These are phyloP conservation scores for Cryptocephalus moraei DNA, from an alignment of 2,888 invertebrate genomes.

Conservation along the genomic window DNA sequence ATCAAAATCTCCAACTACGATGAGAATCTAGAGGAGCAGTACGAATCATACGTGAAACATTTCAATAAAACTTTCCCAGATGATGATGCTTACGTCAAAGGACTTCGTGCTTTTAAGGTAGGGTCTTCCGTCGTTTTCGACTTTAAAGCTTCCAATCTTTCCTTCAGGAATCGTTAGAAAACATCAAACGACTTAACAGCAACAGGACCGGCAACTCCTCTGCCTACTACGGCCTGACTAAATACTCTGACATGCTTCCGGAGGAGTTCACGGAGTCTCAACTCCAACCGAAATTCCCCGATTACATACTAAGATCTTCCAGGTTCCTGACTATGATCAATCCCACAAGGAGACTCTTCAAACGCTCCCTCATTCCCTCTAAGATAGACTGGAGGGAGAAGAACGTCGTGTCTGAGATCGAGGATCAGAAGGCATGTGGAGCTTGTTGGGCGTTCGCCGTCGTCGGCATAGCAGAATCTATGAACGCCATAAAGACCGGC, in stretches of 20 bases:
- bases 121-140: not conserved
- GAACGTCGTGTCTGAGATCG: constrained; percentile 55
- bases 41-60: constrained; percentile 38
- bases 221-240: constrained; percentile 49
- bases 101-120: constrained; percentile 29
- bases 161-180: constrained; percentile 40
- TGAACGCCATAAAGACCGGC: constrained; percentile 55
- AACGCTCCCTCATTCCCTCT: constrained; percentile 17
- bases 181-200: constrained; percentile 40
- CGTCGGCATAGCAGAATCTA: constrained; percentile 63
- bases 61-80: constrained; percentile 44
- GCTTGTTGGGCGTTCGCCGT: constrained; percentile 84
- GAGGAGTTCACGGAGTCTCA: constrained; percentile 41
- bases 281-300: constrained; percentile 4
- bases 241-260: constrained; percentile 50
- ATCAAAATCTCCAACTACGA: constrained; percentile 32
- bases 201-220: constrained; percentile 29
- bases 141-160: constrained; percentile 1
- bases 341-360: not conserved
- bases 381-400: constrained; percentile 42
- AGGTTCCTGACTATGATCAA: not conserved
- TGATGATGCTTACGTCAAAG: constrained; percentile 23
- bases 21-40: constrained; percentile 30
- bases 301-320: not conserved
- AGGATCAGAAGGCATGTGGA: constrained; percentile 66